Evolutionary conservation across 2,888 invertebrate genomes (phyloP).

Genomic region (Drosophila borborema): DNA sequence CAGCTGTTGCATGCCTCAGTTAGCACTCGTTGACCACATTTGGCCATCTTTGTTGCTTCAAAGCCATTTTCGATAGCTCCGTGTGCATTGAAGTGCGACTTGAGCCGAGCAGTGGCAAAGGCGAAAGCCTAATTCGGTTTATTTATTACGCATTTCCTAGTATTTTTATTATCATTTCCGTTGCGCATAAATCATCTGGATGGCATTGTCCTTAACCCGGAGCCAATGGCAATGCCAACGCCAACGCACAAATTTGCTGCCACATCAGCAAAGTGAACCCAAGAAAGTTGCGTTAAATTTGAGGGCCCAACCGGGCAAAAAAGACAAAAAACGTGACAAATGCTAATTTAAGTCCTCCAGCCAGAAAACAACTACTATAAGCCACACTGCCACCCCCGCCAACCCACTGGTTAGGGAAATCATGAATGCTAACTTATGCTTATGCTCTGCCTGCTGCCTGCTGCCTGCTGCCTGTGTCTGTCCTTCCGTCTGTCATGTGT

Average conservation of each 20-base stretch:
- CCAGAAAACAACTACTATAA: conserved; percentile 51
- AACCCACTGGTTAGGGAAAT: conserved; percentile 42
- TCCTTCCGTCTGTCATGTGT: conserved; percentile 19
- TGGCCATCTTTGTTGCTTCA: conserved; percentile 6
- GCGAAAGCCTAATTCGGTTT: conserved; percentile 69
- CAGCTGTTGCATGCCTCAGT: conserved; percentile 35
- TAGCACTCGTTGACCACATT: not conserved
- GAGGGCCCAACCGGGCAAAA: conserved; percentile 36
- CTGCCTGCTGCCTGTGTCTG: conserved; percentile 7
- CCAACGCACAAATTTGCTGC: conserved; percentile 56
- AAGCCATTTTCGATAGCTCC: conserved; percentile 15
- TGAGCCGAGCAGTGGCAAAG: conserved; percentile 41
- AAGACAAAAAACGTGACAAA: conserved; percentile 77
- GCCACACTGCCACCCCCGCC: conserved; percentile 28
- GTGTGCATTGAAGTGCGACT: conserved; percentile 59
- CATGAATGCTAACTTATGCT: conserved; percentile 77
- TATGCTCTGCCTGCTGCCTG: conserved; percentile 19
- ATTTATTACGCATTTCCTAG: conserved; percentile 77
- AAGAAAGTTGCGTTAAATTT: conserved; percentile 76
- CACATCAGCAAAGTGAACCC: conserved; percentile 51
- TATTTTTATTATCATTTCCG: conserved; percentile 81
- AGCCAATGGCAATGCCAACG: conserved; percentile 12
- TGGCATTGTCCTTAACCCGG: conserved; percentile 45
- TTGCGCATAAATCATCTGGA: conserved; percentile 72
- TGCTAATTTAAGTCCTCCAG: conserved; percentile 82